phyloP scores from a whole-genome alignment of 2,888 invertebrate species.

The Margaritifera margaritifera region DNA sequence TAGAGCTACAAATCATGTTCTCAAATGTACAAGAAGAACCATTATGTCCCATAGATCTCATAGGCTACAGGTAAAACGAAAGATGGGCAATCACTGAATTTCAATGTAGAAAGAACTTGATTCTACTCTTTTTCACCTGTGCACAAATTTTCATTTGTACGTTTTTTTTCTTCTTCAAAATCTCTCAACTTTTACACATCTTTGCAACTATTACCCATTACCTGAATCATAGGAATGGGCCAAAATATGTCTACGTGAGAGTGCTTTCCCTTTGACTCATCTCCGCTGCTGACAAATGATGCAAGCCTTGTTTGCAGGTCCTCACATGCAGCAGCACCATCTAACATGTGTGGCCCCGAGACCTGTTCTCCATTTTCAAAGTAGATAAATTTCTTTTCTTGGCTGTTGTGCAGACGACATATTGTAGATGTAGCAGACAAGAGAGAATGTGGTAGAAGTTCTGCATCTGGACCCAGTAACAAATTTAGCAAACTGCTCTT shows the following conservation, averaged over 20 bases:
- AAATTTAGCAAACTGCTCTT: conserved; percentile 65
- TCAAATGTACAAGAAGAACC: too few relatives aligned
- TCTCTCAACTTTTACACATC: not conserved
- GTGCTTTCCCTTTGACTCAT: conserved; percentile 26
- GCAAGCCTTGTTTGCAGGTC: conserved; percentile 17
- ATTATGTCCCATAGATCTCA: too few relatives aligned
- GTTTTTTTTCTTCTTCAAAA: too few relatives aligned
- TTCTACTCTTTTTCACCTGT: too few relatives aligned
- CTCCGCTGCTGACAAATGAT: conserved; percentile 28
- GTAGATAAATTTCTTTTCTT: conserved; percentile 17
- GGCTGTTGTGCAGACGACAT: conserved; percentile 41
- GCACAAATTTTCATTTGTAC: too few relatives aligned
- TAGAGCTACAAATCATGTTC: too few relatives aligned
- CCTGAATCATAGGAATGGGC: conserved; percentile 58
- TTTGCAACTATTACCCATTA: conserved; percentile 11
- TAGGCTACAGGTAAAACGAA: too few relatives aligned
- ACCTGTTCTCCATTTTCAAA: too few relatives aligned
- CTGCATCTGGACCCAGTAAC: conserved; percentile 48
- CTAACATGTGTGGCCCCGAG: not conserved
- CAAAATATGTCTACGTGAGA: conserved; percentile 56
- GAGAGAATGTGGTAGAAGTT: conserved; percentile 55
- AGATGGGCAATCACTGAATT: too few relatives aligned
- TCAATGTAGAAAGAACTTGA: too few relatives aligned
- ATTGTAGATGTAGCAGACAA: conserved; percentile 61
- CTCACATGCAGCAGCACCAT: conserved; percentile 2